Conservation (phyloP, 2,888 invertebrate genomes). For the Horisme vitalbata region DNA sequence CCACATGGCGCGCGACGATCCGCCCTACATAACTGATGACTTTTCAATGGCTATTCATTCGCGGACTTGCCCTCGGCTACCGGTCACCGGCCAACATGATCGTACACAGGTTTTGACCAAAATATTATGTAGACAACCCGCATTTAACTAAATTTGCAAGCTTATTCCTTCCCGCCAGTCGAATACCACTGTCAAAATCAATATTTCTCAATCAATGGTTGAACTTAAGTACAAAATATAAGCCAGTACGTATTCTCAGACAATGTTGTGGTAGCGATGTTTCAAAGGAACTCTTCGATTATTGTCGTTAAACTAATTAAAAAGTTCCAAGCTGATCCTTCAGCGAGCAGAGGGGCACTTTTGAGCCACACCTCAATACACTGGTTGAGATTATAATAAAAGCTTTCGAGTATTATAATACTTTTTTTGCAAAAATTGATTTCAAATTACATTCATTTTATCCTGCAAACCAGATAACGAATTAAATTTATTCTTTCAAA, state of each 20-base stretch:
- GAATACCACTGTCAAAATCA: too few species aligned
- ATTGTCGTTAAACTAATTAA: conserved; percentile 74
- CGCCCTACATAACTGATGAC: conserved; percentile 81
- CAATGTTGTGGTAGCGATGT: conserved; percentile 42
- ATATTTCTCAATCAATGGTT: neutral
- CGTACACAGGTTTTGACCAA: conserved; percentile 10
- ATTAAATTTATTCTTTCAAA: neutral
- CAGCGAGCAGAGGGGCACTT: conserved; percentile 43
- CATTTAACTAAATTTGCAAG: too few species aligned
- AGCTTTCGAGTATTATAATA: neutral
- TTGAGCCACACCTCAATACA: conserved; percentile 44
- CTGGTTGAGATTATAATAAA: conserved; percentile 25
- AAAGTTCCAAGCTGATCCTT: conserved; percentile 64
- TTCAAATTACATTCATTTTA: too few species aligned
- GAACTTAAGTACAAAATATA: neutral
- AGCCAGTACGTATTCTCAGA: conserved; percentile 14
- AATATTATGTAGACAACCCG: too few species aligned
- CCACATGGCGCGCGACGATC: conserved; percentile 76
- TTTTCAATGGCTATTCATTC: conserved; percentile 80
- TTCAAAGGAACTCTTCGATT: conserved; percentile 62
- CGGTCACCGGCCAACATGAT: conserved; percentile 9
- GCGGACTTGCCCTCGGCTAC: conserved; percentile 51
- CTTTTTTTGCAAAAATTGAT: too few species aligned
- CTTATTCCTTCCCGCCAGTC: too few species aligned
- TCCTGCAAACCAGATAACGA: too few species aligned